Evolutionary conservation across 2,888 invertebrate species (phyloP).

Genomic region (Folsomia candida): DNA sequence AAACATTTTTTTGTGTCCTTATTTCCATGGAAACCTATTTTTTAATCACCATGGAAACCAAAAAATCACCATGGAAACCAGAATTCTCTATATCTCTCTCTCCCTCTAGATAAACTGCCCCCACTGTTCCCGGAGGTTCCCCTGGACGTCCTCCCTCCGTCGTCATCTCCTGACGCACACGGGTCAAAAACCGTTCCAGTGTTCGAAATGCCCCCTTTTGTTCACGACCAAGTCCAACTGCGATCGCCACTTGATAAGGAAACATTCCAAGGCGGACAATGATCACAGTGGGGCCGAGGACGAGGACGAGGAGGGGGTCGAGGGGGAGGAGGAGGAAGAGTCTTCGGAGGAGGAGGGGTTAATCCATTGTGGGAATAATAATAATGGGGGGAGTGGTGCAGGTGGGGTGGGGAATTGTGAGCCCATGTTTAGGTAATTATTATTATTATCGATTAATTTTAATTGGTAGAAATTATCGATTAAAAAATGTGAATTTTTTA

Average conservation of each 20-base stretch:
- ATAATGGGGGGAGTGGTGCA: no score
- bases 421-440: neutral
- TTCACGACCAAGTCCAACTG: conserved; percentile 98
- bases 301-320: conserved; percentile 14
- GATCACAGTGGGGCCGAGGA: conserved; percentile 60
- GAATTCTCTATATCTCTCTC: neutral
- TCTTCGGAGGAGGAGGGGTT: conserved; percentile 22
- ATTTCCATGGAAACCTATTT: neutral
- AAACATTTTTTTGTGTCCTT: no score
- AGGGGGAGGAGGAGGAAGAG: conserved; percentile 20
- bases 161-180: conserved; percentile 93
- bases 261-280: conserved; percentile 63
- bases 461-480: neutral
- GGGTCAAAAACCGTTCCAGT: conserved; percentile 92
- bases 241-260: conserved; percentile 86
- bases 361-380: neutral
- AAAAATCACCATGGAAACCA: neutral
- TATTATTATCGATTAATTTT: neutral
- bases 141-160: conserved; percentile 94
- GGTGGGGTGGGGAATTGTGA: no score
- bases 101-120: conserved; percentile 64
- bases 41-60: neutral
- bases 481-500: no score
- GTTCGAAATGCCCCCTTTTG: conserved; percentile 84
- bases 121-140: conserved; percentile 89